phyloP scores from a whole-genome alignment of 2,888 invertebrate species.

The Drosophila aldrichi region DNA sequence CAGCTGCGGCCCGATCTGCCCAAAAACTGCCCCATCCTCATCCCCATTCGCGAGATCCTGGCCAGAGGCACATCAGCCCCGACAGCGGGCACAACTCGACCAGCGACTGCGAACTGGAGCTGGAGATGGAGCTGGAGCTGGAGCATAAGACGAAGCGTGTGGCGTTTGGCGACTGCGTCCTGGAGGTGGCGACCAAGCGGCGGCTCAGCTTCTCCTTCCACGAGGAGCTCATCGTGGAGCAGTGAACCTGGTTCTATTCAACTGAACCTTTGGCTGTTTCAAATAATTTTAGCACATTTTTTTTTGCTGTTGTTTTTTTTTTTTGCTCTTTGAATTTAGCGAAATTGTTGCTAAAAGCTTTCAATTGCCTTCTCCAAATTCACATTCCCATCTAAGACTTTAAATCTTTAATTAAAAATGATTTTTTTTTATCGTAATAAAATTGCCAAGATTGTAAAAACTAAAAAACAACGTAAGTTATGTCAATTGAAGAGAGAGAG shows the following conservation, averaged over 20 bases:
- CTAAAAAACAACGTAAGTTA: background rate
- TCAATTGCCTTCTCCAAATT: constrained; percentile 33
- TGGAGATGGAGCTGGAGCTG: constrained; percentile 46
- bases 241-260: constrained; percentile 11
- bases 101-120: constrained; percentile 70
- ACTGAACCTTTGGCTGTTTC: constrained; percentile 44
- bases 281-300: constrained; percentile 13
- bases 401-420: constrained; percentile 2
- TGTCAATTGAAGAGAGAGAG: background rate
- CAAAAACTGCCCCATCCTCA: constrained; percentile 24
- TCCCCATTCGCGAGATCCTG: background rate
- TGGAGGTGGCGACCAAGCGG: constrained; percentile 74
- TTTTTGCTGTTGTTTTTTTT: constrained; percentile 19
- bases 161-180: constrained; percentile 17
- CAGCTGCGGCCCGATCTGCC: constrained; percentile 48
- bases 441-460: constrained; percentile 28
- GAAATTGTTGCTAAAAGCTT: constrained; percentile 46
- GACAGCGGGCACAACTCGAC: constrained; percentile 84
- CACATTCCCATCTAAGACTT: constrained; percentile 32
- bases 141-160: constrained; percentile 45
- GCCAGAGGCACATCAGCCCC: constrained; percentile 77
- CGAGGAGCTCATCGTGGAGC: constrained; percentile 83
- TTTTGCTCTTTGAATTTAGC: constrained; percentile 18
- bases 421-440: constrained; percentile 42
- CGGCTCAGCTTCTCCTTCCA: constrained; percentile 86